Evolutionary conservation across 2,888 invertebrate genomes (phyloP).

Genomic region (Xestia rhomboidea): DNA sequence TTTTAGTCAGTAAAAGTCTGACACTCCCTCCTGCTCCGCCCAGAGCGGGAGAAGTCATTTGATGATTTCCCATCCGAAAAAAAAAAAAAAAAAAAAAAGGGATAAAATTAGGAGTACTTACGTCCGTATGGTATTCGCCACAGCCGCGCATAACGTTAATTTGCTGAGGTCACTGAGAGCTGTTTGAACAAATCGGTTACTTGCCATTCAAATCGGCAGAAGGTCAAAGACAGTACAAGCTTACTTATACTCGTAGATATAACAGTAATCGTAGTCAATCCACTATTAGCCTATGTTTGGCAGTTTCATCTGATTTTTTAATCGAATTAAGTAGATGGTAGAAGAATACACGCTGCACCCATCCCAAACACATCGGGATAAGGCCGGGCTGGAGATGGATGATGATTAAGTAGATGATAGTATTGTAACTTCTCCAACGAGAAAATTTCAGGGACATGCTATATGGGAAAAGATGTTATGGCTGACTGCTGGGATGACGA

Average conservation of each 20-base stretch:
- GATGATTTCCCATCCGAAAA: too few species aligned
- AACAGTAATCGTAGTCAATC: neutral
- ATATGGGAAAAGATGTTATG: neutral
- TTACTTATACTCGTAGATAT: neutral
- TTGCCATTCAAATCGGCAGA: slow-evolving; percentile 7
- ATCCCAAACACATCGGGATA: neutral
- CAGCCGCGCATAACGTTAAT: slow-evolving; percentile 38
- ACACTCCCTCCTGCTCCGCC: too few species aligned
- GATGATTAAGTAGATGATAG: neutral
- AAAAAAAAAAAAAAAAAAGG: too few species aligned
- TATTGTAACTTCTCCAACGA: neutral
- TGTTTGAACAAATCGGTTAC: slow-evolving; percentile 27
- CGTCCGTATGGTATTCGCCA: slow-evolving; percentile 38
- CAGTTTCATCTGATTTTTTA: neutral
- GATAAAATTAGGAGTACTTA: slow-evolving; percentile 35
- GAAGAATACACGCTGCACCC: neutral
- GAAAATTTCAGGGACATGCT: neutral
- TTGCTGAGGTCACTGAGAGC: slow-evolving; percentile 46
- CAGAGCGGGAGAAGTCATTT: too few species aligned
- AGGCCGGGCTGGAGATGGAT: neutral
- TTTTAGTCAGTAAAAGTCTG: too few species aligned
- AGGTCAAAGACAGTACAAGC: slow-evolving; percentile 1
- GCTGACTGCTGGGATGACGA: too few species aligned
- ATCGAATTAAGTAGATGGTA: neutral
- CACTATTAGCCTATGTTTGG: neutral